These are phyloP conservation scores for Tolypeutes matacus DNA, from an alignment of 2,797 vertebrate genomes.

Conservation along the genomic window DNA sequence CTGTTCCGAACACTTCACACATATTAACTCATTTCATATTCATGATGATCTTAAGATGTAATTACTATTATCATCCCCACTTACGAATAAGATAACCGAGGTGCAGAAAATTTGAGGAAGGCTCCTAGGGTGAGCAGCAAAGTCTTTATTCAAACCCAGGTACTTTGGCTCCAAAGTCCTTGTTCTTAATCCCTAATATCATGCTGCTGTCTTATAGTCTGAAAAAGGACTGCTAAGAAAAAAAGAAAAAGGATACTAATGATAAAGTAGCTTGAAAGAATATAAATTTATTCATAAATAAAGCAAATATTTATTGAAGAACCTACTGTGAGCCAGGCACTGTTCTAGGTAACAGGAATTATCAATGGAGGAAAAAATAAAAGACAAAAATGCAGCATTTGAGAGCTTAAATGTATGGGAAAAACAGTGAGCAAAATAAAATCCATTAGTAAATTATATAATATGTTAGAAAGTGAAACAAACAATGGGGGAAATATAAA, in stretches of 20 bases:
- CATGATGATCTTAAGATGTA: background rate
- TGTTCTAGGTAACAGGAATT: background rate
- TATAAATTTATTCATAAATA: background rate
- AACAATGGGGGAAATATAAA: background rate
- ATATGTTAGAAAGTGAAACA: background rate
- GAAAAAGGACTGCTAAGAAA: background rate
- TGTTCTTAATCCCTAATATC: background rate
- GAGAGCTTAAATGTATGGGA: background rate
- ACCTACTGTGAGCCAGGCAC: background rate
- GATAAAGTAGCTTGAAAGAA: conserved; percentile 4
- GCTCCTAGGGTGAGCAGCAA: background rate
- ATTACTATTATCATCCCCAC: background rate
- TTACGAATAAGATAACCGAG: background rate
- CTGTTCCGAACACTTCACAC: background rate
- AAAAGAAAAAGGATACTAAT: background rate
- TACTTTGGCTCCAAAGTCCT: background rate
- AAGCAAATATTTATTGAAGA: conserved; percentile 26
- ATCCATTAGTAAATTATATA: background rate
- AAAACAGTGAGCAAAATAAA: background rate
- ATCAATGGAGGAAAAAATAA: background rate
- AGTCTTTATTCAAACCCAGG: background rate
- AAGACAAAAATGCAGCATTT: background rate
- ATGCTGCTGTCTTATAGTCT: background rate
- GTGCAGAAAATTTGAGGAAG: background rate
- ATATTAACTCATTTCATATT: background rate